Conservation (phyloP, 1,140 invertebrate species). For the Euglossa dilemma region DNA sequence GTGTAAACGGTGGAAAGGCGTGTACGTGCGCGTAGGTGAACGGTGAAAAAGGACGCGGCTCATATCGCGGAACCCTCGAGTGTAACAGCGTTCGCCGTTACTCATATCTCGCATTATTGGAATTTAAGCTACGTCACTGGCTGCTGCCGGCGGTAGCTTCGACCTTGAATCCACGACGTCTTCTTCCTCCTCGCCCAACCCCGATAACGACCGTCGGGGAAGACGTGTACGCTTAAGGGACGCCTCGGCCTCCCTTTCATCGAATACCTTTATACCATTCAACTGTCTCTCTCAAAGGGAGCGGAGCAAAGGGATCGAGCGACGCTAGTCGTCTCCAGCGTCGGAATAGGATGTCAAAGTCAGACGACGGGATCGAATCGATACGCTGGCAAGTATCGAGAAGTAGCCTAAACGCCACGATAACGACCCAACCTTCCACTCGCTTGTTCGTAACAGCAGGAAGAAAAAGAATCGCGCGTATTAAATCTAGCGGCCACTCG, state of each 20-base stretch:
- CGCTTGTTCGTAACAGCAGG: too few species aligned
- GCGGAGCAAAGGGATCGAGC: background rate
- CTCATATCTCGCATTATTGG: conserved; percentile 70
- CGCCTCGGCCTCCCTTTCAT: conserved; percentile 30
- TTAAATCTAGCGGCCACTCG: background rate
- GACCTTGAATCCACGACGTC: conserved; percentile 45
- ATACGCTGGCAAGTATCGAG: conserved; percentile 14
- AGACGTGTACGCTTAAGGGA: conserved; percentile 17
- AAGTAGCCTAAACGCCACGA: background rate
- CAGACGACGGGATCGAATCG: conserved; percentile 17
- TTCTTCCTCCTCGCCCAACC: conserved; percentile 4
- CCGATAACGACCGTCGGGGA: conserved; percentile 28
- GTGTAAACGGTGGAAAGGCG: too few species aligned
- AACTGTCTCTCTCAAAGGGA: conserved; percentile 34
- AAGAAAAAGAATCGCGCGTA: too few species aligned
- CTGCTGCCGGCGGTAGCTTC: conserved; percentile 8
- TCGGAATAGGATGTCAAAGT: conserved; percentile 40
- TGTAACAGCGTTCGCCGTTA: conserved; percentile 42
- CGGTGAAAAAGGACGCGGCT: conserved; percentile 48
- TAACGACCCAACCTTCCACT: background rate
- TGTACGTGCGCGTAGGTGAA: conserved; percentile 1
- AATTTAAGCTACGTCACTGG: conserved; percentile 57
- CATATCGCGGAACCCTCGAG: conserved; percentile 57
- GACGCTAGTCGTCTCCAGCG: conserved; percentile 9
- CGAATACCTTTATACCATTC: conserved; percentile 41